A percentile compares a stretch with the other conserved stretches of the same genome.
Conservation (phyloP, 2,113 vertebrate species). For the Cebus imitator region DNA sequence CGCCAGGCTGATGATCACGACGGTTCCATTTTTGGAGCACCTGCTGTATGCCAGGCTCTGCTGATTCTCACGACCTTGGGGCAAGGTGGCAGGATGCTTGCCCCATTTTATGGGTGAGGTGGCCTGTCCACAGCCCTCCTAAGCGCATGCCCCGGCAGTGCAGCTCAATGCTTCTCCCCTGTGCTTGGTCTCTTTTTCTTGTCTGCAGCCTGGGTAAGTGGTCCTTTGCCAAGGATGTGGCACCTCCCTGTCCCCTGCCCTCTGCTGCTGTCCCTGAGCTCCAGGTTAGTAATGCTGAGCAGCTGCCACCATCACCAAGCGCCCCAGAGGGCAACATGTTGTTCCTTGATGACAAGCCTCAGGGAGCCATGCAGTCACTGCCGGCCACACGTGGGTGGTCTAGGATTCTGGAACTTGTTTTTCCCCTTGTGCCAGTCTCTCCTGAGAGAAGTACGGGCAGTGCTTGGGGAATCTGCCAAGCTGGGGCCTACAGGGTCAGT, state of each 20-base stretch:
- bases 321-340: background rate
- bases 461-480: background rate
- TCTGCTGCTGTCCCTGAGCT: background rate
- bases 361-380: background rate
- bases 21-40: background rate
- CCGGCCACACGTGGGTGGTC: background rate
- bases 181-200: background rate
- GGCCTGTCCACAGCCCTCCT: background rate
- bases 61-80: background rate
- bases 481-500: background rate
- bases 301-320: background rate
- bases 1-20: background rate
- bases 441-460: background rate
- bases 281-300: background rate
- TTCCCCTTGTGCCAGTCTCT: background rate
- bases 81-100: background rate
- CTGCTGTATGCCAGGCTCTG: background rate
- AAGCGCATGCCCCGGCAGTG: background rate
- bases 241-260: background rate
- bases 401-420: background rate
- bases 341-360: slow-evolving; percentile 52
- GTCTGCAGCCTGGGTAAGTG: background rate
- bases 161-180: background rate
- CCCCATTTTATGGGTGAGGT: too few species aligned
- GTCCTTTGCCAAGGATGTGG: background rate